Percentiles rank a stretch among this genome's conserved stretches.
Evolutionary conservation across 1,140 invertebrate species (phyloP).

Genomic region (Drosophila ananassae): DNA sequence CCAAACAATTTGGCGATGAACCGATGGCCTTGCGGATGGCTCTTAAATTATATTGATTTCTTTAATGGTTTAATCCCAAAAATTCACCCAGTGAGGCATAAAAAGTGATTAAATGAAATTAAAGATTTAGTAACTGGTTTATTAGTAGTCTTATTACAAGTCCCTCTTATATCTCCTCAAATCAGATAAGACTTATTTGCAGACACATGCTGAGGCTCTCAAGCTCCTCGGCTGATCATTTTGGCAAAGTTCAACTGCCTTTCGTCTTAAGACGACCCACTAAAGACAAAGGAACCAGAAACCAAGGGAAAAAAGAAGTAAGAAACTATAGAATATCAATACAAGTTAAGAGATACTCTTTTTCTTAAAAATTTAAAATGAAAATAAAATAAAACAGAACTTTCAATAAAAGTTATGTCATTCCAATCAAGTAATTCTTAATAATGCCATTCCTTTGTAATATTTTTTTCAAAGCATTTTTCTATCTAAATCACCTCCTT

Average conservation of each 20-base stretch:
- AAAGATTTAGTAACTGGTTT: slow-evolving; percentile 1
- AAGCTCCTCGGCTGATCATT: slow-evolving; percentile 29
- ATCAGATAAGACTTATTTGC: slow-evolving; percentile 44
- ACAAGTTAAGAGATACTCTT: slow-evolving; percentile 5
- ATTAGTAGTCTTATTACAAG: slow-evolving; percentile 22
- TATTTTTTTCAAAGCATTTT: not conserved
- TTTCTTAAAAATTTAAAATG: not conserved
- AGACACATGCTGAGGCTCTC: slow-evolving; percentile 21
- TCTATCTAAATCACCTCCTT: not conserved
- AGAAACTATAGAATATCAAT: not conserved
- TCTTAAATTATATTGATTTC: not conserved
- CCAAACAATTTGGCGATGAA: not conserved
- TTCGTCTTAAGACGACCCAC: slow-evolving; percentile 52
- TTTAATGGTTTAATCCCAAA: slow-evolving; percentile 26
- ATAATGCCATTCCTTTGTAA: too few relatives aligned
- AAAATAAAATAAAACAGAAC: too few relatives aligned
- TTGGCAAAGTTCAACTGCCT: slow-evolving; percentile 54
- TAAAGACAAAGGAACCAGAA: slow-evolving; percentile 49
- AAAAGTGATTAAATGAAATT: not conserved
- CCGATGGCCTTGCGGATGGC: slow-evolving; percentile 16
- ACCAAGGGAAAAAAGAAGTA: slow-evolving; percentile 27
- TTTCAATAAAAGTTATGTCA: not conserved
- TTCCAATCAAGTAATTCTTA: not conserved
- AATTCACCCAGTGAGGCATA: slow-evolving; percentile 1
- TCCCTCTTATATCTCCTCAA: slow-evolving; percentile 13